Evolutionary conservation across 2,888 invertebrate genomes (phyloP).

Genomic region (Adineta ricciae): DNA sequence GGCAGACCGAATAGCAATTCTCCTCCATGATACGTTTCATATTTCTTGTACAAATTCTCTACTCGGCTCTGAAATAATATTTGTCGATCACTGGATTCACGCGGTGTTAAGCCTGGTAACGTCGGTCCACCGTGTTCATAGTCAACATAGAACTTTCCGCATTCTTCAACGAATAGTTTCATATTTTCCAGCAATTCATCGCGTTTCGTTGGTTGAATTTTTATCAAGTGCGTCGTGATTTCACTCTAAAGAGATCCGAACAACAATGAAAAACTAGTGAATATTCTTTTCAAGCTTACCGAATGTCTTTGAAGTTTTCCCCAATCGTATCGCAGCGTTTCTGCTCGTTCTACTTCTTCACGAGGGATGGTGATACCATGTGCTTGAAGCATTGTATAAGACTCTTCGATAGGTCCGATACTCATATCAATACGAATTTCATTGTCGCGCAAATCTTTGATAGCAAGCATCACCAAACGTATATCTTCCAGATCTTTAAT

Average conservation of each 20-base stretch:
- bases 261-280: not conserved
- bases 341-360: conserved; percentile 79
- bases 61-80: conserved; percentile 66
- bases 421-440: conserved; percentile 88
- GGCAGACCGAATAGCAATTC: conserved; percentile 85
- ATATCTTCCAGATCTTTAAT: conserved; percentile 87
- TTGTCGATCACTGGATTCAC: conserved; percentile 82
- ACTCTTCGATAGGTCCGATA: conserved; percentile 80
- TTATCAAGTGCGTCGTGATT: conserved; percentile 68
- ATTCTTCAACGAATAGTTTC: conserved; percentile 67
- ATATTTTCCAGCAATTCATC: conserved; percentile 69
- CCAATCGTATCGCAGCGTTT: conserved; percentile 79
- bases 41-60: conserved; percentile 85
- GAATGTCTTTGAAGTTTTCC: conserved; percentile 58
- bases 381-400: conserved; percentile 76
- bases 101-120: conserved; percentile 76
- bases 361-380: conserved; percentile 75
- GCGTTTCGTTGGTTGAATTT: conserved; percentile 79
- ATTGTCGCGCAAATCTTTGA: conserved; percentile 81
- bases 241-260: conserved; percentile 52
- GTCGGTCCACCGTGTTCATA: conserved; percentile 66
- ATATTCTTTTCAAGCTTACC: not conserved
- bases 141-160: conserved; percentile 48
- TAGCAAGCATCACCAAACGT: conserved; percentile 78
- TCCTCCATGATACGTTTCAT: conserved; percentile 83